Percentiles rank a stretch among this genome's conserved stretches.
These are phyloP conservation scores for Colaptes auratus DNA, from an alignment of 2,113 vertebrate species.

Conservation along the genomic window DNA sequence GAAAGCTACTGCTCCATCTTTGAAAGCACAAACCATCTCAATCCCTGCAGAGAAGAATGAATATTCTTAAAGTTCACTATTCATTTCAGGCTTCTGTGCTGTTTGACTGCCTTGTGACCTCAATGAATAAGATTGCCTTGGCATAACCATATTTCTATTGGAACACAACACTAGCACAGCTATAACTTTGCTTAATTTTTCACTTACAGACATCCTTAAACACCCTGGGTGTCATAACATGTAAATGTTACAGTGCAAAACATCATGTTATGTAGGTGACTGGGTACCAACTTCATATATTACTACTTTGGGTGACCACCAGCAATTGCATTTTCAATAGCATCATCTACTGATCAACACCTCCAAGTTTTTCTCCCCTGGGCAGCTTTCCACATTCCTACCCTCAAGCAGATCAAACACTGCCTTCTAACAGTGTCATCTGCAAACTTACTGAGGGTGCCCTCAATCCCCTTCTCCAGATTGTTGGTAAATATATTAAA, in stretches of 20 bases:
- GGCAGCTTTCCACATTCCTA: too few species aligned
- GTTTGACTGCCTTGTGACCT: neutral
- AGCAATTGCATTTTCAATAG: neutral
- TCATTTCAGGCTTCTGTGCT: neutral
- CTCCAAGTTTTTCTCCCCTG: too few species aligned
- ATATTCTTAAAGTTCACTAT: neutral
- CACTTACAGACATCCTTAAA: neutral
- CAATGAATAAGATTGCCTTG: neutral
- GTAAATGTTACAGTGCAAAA: neutral
- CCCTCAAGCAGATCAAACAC: too few species aligned
- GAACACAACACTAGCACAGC: too few species aligned
- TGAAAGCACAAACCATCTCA: neutral
- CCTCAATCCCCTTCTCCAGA: too few species aligned
- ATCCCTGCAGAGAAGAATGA: neutral
- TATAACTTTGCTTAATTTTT: neutral
- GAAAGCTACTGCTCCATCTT: neutral
- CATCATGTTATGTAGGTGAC: too few species aligned
- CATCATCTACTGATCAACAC: neutral
- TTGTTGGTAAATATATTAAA: too few species aligned
- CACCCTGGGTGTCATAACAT: neutral
- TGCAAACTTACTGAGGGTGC: too few species aligned
- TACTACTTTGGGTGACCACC: fast-evolving
- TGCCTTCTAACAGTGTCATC: too few species aligned
- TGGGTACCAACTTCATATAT: neutral
- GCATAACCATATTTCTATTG: neutral